Evolutionary conservation across 1,140 invertebrate species (phyloP).

Genomic region (Periplaneta americana): DNA sequence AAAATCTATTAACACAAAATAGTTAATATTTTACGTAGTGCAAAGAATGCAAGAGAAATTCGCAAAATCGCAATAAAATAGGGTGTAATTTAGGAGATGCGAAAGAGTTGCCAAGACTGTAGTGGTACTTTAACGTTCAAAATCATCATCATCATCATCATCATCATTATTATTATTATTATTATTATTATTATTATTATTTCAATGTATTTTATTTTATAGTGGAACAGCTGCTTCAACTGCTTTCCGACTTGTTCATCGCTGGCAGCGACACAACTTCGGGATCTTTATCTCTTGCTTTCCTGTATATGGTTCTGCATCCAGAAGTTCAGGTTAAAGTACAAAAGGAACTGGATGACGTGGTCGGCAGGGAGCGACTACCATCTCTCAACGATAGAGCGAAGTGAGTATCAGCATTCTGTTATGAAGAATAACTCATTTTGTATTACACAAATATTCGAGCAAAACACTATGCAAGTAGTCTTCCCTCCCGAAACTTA

Average conservation of each 20-base stretch:
- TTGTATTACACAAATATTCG: background rate
- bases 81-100: too few relatives aligned
- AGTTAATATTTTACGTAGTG: too few relatives aligned
- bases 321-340: constrained; percentile 57
- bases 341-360: constrained; percentile 59
- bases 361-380: constrained; percentile 49
- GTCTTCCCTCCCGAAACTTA: constrained; percentile 7
- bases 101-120: too few relatives aligned
- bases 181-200: too few relatives aligned
- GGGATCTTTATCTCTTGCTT: constrained; percentile 52
- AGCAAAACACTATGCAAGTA: background rate
- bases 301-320: constrained; percentile 58
- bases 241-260: constrained; percentile 63
- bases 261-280: constrained; percentile 65
- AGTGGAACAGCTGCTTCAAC: constrained; percentile 56
- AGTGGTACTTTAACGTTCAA: too few relatives aligned
- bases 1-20: too few relatives aligned
- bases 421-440: background rate
- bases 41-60: too few relatives aligned
- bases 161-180: too few relatives aligned
- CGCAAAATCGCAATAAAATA: too few relatives aligned
- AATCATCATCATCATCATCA: too few relatives aligned
- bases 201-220: too few relatives aligned
- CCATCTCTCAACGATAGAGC: constrained; percentile 52
- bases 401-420: constrained; percentile 19